Percentiles rank a stretch among this genome's conserved stretches.
phyloP scores from a whole-genome alignment of 2,797 vertebrate species.

The Choloepus didactylus region DNA sequence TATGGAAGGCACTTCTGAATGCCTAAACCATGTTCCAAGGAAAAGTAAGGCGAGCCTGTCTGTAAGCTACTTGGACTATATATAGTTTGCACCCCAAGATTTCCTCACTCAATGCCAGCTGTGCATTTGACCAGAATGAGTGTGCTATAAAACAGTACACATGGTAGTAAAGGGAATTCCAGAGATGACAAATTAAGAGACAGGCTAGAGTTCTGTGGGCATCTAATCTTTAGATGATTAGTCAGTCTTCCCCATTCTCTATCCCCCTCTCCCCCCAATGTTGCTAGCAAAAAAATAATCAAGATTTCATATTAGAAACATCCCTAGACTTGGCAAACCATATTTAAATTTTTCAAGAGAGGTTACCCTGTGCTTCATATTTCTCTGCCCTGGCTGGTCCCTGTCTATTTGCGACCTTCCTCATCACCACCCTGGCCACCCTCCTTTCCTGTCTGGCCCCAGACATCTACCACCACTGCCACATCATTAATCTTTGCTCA shows the following conservation, averaged over 20 bases:
- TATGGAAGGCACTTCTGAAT: not conserved
- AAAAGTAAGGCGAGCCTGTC: not conserved
- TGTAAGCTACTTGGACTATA: not conserved
- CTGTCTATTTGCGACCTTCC: not conserved
- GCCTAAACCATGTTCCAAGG: not conserved
- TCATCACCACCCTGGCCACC: too few species aligned
- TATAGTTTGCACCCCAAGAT: not conserved
- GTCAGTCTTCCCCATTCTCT: not conserved
- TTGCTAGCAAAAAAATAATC: not conserved
- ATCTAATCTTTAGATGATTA: not conserved
- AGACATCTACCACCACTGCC: too few species aligned
- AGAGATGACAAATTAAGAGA: not conserved
- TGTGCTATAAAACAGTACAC: not conserved
- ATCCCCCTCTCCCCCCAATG: not conserved
- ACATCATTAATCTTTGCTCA: rapidly evolving
- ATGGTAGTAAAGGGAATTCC: not conserved
- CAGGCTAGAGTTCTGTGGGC: not conserved
- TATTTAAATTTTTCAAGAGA: not conserved
- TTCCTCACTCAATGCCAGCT: not conserved
- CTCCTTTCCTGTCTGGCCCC: not conserved
- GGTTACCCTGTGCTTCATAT: not conserved
- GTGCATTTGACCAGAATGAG: not conserved
- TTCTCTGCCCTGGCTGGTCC: not conserved
- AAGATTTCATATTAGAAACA: not conserved
- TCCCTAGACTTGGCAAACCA: not conserved